Evolutionary conservation across 2,888 invertebrate species (phyloP), one percentile per base, ranked within the genome.

Genomic region (Tenthredo distinguenda): DNA sequence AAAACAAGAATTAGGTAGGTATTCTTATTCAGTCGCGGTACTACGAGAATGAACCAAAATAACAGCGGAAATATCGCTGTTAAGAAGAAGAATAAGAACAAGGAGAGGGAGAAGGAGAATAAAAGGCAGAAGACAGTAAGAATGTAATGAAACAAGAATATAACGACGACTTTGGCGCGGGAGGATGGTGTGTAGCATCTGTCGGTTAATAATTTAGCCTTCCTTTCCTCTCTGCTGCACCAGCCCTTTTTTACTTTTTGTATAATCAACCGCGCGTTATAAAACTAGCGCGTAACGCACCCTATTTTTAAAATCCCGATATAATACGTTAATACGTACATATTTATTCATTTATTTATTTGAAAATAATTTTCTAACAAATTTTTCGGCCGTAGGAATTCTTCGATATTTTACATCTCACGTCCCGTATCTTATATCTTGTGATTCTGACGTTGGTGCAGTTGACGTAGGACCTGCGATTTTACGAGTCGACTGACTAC

Each of bases 181-280:
- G 50, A 76, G 74, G 40, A 74, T 43, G 74, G 21, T 26, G 9
- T 47, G n/a, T 34, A n/a, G 55, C 77, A 77, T 77, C 77, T 77
- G 77, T 77, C 77, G 50, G 55, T 21, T 55, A 77, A 77, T 77
- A 77, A 77, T 77, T 77, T 47, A 77, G 21, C 77, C 77, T 50
- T 55, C 34, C 34, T 31, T 31, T 47, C 62, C 26, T 21, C 2
- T n/a, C 12, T 15, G 15, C 18, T 43, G 12, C 50, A 50, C 50
- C 15, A 6, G 40, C n/a, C 74, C 43, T 74, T 74, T 40, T 43
- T 1, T 74, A n/a, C n/a, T 74, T 74, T 12, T 68, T 18, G 18
- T 68, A 26, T 18, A 68, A 68, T 68, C 6, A 34, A 68, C 68
- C 18, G 18, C 18, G 68, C 18, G 34, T 34, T 34, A 34, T 12